Conservation (phyloP, 2,113 vertebrate genomes). For the Cheirogaleus medius region DNA sequence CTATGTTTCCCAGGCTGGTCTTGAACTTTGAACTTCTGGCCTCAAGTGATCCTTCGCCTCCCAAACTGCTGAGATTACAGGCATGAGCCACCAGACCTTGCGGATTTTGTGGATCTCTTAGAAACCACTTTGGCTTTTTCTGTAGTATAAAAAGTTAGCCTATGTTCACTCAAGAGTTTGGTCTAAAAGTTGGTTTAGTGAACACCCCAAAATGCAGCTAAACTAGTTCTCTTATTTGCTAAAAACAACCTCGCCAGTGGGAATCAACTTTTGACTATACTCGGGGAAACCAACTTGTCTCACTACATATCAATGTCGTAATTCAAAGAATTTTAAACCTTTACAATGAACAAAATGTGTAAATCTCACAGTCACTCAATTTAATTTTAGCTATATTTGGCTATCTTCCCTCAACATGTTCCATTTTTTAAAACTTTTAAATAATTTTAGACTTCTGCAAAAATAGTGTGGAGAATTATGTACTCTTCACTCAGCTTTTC, state of each 20-base stretch:
- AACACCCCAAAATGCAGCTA: background rate
- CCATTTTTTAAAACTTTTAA: background rate
- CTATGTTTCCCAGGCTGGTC: no score
- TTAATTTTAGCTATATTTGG: constrained; percentile 31
- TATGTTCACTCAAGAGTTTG: background rate
- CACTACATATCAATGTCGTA: background rate
- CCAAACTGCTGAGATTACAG: no score
- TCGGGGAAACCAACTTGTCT: background rate
- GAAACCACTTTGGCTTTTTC: background rate
- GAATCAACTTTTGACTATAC: background rate
- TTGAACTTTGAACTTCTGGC: no score
- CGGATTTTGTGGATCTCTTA: no score
- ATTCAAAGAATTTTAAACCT: constrained; percentile 42
- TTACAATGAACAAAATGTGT: background rate
- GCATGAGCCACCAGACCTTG: no score
- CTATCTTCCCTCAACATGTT: background rate
- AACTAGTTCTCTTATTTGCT: background rate
- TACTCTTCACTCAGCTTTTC: background rate
- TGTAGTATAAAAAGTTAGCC: background rate
- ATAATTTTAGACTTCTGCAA: background rate
- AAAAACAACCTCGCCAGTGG: background rate
- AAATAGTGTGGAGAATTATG: background rate
- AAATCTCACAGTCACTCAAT: background rate
- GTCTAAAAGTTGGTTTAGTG: constrained; percentile 30
- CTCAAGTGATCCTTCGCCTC: no score